Conservation (phyloP, 1,140 invertebrate genomes). For the Aleiodes sp. region DNA sequence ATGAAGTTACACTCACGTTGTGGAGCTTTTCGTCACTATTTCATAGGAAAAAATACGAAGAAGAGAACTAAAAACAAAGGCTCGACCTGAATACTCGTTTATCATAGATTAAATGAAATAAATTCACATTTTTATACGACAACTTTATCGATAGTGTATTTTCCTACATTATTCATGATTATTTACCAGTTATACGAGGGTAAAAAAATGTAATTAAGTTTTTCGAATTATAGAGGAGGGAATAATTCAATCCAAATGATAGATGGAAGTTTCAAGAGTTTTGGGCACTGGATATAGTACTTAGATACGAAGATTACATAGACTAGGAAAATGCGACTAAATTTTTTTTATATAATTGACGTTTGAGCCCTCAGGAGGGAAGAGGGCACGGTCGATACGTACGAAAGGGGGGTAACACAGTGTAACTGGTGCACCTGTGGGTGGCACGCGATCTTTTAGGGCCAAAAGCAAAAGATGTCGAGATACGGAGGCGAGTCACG, state of each 20-base stretch:
- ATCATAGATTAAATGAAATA: neutral
- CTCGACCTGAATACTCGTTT: neutral
- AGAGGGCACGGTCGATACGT: conserved; percentile 49
- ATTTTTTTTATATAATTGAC: conserved; percentile 29
- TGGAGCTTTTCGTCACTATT: neutral
- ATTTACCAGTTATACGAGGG: neutral
- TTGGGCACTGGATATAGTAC: neutral
- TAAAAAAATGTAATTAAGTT: neutral
- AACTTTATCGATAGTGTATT: neutral
- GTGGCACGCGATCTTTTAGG: conserved; percentile 58
- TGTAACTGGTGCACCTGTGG: conserved; percentile 47
- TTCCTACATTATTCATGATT: neutral
- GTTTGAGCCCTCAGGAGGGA: conserved; percentile 21
- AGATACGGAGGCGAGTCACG: conserved; percentile 59
- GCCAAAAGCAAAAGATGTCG: conserved; percentile 52
- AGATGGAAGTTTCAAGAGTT: neutral
- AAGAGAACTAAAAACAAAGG: neutral
- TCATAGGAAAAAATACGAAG: neutral
- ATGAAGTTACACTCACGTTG: neutral
- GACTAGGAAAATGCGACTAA: neutral
- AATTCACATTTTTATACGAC: neutral
- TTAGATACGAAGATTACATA: no score
- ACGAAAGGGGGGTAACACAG: conserved; percentile 45
- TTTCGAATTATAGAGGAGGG: neutral
- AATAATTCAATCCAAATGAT: neutral